Conservation (phyloP, 2,113 vertebrate species). For the Phocoena phocoena region DNA sequence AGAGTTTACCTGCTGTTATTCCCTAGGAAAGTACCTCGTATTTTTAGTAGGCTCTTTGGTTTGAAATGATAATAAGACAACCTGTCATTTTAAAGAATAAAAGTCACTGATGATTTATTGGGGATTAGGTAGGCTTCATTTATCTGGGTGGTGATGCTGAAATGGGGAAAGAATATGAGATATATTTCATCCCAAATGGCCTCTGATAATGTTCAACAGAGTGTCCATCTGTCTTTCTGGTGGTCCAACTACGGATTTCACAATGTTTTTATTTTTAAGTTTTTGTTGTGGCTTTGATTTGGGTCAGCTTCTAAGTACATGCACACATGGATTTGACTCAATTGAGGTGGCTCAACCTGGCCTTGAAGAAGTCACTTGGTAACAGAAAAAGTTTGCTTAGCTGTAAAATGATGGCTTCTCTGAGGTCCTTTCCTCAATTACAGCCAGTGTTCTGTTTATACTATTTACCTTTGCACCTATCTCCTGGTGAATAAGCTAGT, state of each 20-base stretch:
- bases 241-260: not conserved
- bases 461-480: not conserved
- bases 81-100: constrained; percentile 1
- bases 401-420: not conserved
- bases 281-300: not conserved
- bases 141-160: not conserved
- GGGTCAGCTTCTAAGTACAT: not conserved
- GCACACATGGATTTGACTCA: not conserved
- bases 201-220: not conserved
- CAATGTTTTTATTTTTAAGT: not conserved
- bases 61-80: constrained; percentile 35
- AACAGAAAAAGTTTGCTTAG: not conserved
- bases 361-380: not conserved
- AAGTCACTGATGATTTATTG: not conserved
- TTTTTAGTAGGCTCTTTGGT: constrained; percentile 32
- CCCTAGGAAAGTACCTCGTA: not conserved
- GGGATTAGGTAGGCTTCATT: not conserved
- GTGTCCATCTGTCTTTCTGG: not conserved
- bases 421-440: not conserved
- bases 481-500: not conserved
- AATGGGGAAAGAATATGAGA: not conserved
- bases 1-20: not conserved
- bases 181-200: not conserved
- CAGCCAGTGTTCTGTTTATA: not conserved
- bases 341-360: not conserved